Percentiles rank a stretch among this genome's conserved stretches.
These are phyloP conservation scores for Siderastrea radians DNA, from an alignment of 92 coral and sea anemone species.

Conservation along the genomic window DNA sequence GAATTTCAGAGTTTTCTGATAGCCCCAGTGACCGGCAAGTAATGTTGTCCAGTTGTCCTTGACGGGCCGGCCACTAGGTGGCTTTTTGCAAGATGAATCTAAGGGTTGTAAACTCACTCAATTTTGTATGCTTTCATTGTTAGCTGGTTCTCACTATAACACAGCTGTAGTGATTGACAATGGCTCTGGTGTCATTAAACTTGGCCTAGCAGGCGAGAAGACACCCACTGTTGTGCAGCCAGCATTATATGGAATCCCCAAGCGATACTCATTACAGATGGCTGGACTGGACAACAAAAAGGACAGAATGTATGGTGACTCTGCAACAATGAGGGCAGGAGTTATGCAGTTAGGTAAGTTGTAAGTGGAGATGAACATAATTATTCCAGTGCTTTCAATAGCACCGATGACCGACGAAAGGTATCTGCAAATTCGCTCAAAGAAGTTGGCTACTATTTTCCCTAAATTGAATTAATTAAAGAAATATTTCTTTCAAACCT, in stretches of 20 bases:
- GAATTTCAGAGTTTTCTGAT: not conserved
- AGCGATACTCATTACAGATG: constrained; percentile 91
- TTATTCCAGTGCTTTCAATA: too few species aligned
- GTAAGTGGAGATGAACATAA: too few species aligned
- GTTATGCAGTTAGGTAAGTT: constrained; percentile 88
- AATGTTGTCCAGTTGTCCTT: not conserved
- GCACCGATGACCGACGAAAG: too few species aligned
- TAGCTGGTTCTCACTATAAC: constrained; percentile 87
- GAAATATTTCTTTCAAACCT: too few species aligned
- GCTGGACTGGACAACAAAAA: constrained; percentile 83
- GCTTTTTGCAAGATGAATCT: not conserved
- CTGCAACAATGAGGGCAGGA: constrained; percentile 86
- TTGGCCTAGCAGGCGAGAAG: constrained; percentile 89
- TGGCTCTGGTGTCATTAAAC: constrained; percentile 87
- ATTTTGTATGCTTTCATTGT: not conserved
- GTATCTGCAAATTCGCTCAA: too few species aligned
- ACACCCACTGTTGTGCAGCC: constrained; percentile 87
- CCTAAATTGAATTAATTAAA: too few species aligned
- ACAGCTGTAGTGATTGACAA: constrained; percentile 91
- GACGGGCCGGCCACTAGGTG: not conserved
- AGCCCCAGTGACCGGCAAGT: not conserved
- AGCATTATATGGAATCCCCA: constrained; percentile 85
- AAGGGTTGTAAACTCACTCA: not conserved
- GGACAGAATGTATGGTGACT: constrained; percentile 79
- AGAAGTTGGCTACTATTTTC: too few species aligned